phyloP scores from a whole-genome alignment of 2,888 invertebrate species.

The Aromia moschata region DNA sequence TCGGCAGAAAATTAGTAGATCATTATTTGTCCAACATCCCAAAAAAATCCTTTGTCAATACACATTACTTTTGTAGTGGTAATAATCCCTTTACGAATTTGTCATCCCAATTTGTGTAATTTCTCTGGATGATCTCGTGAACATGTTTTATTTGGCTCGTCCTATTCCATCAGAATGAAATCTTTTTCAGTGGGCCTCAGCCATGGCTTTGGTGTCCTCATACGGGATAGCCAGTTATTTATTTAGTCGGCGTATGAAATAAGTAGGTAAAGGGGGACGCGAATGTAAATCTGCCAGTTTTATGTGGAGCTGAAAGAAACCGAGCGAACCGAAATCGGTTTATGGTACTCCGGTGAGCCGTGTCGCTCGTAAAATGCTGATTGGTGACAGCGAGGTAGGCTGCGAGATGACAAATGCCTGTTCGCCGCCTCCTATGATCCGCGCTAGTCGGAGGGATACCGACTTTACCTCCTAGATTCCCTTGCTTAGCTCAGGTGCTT shows the following conservation, averaged over 20 bases:
- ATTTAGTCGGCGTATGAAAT: slow-evolving; percentile 31
- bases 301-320: slow-evolving; percentile 46
- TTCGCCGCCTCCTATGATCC: slow-evolving; percentile 35
- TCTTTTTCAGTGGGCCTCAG: slow-evolving; percentile 2
- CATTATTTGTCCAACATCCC: too few relatives aligned
- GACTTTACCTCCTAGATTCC: slow-evolving; percentile 11
- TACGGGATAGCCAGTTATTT: slow-evolving; percentile 20
- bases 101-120: too few relatives aligned
- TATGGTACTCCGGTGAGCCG: slow-evolving; percentile 58
- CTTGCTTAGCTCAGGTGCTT: slow-evolving; percentile 1
- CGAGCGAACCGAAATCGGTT: slow-evolving; percentile 55
- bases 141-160: background rate
- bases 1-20: too few relatives aligned
- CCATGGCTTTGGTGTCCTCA: slow-evolving; percentile 1
- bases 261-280: slow-evolving; percentile 25
- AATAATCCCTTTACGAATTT: too few relatives aligned
- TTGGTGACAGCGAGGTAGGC: slow-evolving; percentile 57
- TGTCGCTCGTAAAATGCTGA: slow-evolving; percentile 60
- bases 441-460: slow-evolving; percentile 29
- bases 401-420: slow-evolving; percentile 53
- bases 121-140: background rate
- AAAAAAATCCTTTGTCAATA: too few relatives aligned
- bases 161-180: slow-evolving; percentile 7
- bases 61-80: too few relatives aligned
- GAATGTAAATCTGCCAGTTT: slow-evolving; percentile 41